Evolutionary conservation across 2,888 invertebrate genomes (phyloP), one percentile per base, ranked within the genome.

Genomic region (Cerastis rubricosa): DNA sequence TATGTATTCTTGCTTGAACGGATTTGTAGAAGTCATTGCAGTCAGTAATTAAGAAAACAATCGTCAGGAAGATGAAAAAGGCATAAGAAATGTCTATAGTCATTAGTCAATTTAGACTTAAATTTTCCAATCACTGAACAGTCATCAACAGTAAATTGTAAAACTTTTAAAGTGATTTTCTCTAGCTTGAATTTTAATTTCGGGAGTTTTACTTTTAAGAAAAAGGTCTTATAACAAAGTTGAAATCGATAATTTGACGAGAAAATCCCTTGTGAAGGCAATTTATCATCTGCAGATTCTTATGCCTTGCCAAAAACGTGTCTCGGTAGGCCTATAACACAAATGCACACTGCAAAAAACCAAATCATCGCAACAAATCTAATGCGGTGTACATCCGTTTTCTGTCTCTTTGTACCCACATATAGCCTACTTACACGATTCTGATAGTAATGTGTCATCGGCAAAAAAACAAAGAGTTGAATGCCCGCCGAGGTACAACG

Each of bases 401-500:
- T 78, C 81, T 80, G 22, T n/a, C 51, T 79, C 72, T 67, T 83
- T 75, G 83, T 79, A 75, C 66, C 43, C 54, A 47, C 78, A 83
- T 74, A 80, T 71, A 86, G 71, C 70, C 85, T 84, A 85, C 84
- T 87, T 89, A 84, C 84, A 85, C 77, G 81, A 84, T 83, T 81
- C 81, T 85, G 83, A 87, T 84, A 85, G 82, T 87, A 88, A 86
- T 90, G 85, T 90, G 90, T 88, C 89, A 84, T 90, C 87, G 86
- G 88, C 86, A 83, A 87, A 90, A 90, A 91, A 90, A 89, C 89
- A 89, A 91, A 87, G 89, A 90, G 91, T 91, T 90, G 89, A 91
- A 90, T 87, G 90, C 71, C 90, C 91, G 82, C 57, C 80, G 71
- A 45, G 84, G 79, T 76, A 83, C 84, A 76, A 65, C 72, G 76